Evolutionary conservation across 2,888 invertebrate genomes (phyloP), one percentile per base, ranked within the genome.

Genomic region (Drosophila mulleri): DNA sequence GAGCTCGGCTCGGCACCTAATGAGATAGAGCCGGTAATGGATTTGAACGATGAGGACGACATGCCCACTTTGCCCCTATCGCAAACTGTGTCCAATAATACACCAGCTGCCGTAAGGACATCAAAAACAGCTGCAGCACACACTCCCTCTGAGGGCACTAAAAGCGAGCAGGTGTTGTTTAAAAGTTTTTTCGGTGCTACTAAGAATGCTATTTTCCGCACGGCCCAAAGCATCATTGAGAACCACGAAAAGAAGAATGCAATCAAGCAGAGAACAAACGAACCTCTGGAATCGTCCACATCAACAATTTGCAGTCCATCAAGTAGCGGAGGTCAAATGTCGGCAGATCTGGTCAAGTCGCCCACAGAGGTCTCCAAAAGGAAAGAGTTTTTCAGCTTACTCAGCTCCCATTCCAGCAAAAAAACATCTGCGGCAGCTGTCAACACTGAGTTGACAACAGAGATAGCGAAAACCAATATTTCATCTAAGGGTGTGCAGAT

Each of bases 221-320:
- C 93, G 16, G 93, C 93, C 23, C 93, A 93, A 61, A 93, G 92
- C 77, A 93, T 93, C 41, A 93, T 93, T 29, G 93, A 93, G 42
- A 93, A 93, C 73, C 93, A 93, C 59, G 93, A 93, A 74, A 93
- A 93, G 79, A 93, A 93, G 78, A 92, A 91, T 80, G 91, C 93
- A n/a, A 90, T 92, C 44, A 93, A 93, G 74, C 92, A 92, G 70
- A 92, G 90, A 52, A 88, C 78, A 12, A 75, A 23, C 2, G 78
- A 70, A 2, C 26, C 69, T 4, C 67, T 59, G 57, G 83, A 66
- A n/a, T 23, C 23, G 12, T 60, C 26, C 44, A 59, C 44, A 14
- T n/a, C 67, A 35, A 39, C 68, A 14, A 63, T 61, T 0, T 16
- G 23, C 6, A 16, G 1, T 0, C 6, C 23, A 47, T 41, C 64